A percentile compares a stretch with the other conserved stretches of the same genome.
Conservation (phyloP, 2,113 vertebrate species). For the human (Homo sapiens) region GRCh38 chr11:17366501-17367000, state of each 20-base stretch:
- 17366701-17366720: background rate
- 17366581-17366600: background rate
- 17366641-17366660: background rate
- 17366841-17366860: background rate
- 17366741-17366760: background rate
- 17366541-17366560: background rate
- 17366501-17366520: background rate
- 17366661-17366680: background rate
- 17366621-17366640: background rate
- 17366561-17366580: background rate
- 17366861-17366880: background rate
- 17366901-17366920: background rate
- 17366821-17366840: background rate
- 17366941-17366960: background rate
- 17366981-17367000: background rate
- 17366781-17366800: background rate
- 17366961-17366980: background rate
- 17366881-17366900: background rate
- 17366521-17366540: background rate
- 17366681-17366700: background rate
- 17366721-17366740: background rate
- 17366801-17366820: background rate
- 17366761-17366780: background rate
- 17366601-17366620: background rate
- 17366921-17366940: background rate